Evolutionary conservation across 2,888 invertebrate genomes (phyloP), one percentile per base, ranked within the genome.

Genomic region (Pristionchus exspectatus): DNA sequence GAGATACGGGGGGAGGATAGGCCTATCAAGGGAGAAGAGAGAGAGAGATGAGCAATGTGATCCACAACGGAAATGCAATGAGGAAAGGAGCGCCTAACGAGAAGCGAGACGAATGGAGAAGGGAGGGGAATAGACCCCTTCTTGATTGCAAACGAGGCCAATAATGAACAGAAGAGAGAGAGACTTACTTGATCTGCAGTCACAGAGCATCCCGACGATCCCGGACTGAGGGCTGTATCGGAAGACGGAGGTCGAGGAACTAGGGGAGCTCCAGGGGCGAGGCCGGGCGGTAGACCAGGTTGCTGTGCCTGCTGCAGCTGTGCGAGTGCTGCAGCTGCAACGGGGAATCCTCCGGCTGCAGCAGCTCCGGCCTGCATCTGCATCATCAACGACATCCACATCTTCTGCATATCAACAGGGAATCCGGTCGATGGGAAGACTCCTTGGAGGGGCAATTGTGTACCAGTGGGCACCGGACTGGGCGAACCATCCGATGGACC

Each of bases 161-260:
- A 54, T 84, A 12, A 50, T 50, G 56, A 77, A 33, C 24, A 12
- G 38, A 38, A 77, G 74, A 59, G 38, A 38, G 86, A 38, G 38
- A 38, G 86, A 38, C 91, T 50, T 50, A 93, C 93, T 92, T 93
- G 93, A 30, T 93, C 93, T 54, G 90, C 56, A 91, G 92, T 54
- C 90, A 92, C 16, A 89, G 81, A 9, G 92, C 38, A 30, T 1
- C 44, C 38, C 4, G 66, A 44, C 38, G 77, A 77, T 59, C 50
- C 56, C 21, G 77, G 56, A 14, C 33, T 44, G 21, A 44, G 14
- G 0, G 81, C 18, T 2, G 38, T 24, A 24, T 38, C 38, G n/a
- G 89, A 50, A 24, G 89, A 69, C 18, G 89, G 89, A 14, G 69
- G 63, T 12, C 81, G 77, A 18, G 89, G 89, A 0, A 89, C 63